Evolutionary conservation across 2,888 invertebrate genomes (phyloP), one percentile per base, ranked within the genome.

Genomic region (Clepsis dumicolana): DNA sequence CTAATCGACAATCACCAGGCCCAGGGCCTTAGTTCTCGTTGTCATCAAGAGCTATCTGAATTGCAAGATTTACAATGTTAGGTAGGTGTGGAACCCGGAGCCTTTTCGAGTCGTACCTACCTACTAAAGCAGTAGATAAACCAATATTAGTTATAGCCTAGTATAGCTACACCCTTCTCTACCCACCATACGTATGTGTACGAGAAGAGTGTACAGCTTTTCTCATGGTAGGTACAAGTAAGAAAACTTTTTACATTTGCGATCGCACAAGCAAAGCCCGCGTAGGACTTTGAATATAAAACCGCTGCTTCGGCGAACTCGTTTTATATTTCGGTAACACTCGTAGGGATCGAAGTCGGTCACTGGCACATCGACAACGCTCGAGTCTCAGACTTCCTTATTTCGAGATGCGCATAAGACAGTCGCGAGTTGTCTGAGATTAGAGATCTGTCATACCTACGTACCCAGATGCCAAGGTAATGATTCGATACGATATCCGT

Each of bases 221-320:
- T 16, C 41, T 41, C 16, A 41, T 16, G 7, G 16, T 41, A 41
- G 7, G 16, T 41, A 41, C 5, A 41, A 16, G 7, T 7, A 16
- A 7, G 4, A 16, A 41, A 7, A n/a, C 4, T 16, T 1, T 8
- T 44, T 35, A 35, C n/a, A 14, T 12, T n/a, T 16, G 44, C 2
- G 44, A 18, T 7, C 16, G 1, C 10, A n/a, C n/a, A n/a, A n/a
- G n/a, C n/a, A 10, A 44, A 44, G 18, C 8, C 18, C 16, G 21
- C 21, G 72, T 74, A 64, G 48, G 2, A 48, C 44, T 48, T 48
- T 48, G 12, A 21, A 21, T 48, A 2, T 12, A 75, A 81, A 85
- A 83, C 85, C 83, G 85, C 78, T 85, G 81, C 80, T 87, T 86
- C 85, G 77, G 74, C 79, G 82, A 85, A 86, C 81, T 80, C 79